Base-by-base conservation (phyloP, 2,888 invertebrate species). In the Xylophagus ater region DNA sequence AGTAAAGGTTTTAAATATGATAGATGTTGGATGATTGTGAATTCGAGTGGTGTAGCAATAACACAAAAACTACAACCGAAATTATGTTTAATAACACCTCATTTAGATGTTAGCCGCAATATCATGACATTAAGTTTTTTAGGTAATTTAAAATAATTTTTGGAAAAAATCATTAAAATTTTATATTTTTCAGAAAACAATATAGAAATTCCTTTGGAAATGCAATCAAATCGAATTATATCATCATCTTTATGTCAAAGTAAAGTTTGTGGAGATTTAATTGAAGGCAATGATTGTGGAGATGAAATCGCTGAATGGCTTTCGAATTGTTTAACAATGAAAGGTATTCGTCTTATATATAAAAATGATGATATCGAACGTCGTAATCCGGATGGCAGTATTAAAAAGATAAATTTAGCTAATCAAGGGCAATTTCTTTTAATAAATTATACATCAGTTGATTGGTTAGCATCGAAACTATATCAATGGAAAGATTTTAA, bases 11-110 rank as follows among this genome's bases (percentile, higher is more conserved):
- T 97, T 21, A 71, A 79, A 53, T 89, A 81, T 60, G 97, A 97
- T 62, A 73, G 96, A 48, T 77, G 83, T 55, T 97, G 93, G 92
- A 89, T 94, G 87, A 79, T 97, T 43, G 73, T 89, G 6, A 83
- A 79, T 52, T 73, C 76, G 7, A 72, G 76, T 53, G 92, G 92
- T 12, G 75, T 83, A 43, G 82, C 85, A 43, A 64, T 96, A 37
- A 92, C 89, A 3, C 93, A 94, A 62, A 94, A 96, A 63, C 76
- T 82, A 43, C 77, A 80, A 51, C 72, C 81, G 2, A 72, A 72
- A 47, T 71, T 97, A 60, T 89, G 90, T 58, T 65, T 84, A 45
- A 73, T 96, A 36, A 69, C 65, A 49, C 92, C 94, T 1, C 54
- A 56, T 28, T 72, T 94, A 43, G 72, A 83, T 62, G 58, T 76